These are phyloP conservation scores for Sinella curviseta DNA, from an alignment of 1,140 invertebrate species.

Conservation along the genomic window DNA sequence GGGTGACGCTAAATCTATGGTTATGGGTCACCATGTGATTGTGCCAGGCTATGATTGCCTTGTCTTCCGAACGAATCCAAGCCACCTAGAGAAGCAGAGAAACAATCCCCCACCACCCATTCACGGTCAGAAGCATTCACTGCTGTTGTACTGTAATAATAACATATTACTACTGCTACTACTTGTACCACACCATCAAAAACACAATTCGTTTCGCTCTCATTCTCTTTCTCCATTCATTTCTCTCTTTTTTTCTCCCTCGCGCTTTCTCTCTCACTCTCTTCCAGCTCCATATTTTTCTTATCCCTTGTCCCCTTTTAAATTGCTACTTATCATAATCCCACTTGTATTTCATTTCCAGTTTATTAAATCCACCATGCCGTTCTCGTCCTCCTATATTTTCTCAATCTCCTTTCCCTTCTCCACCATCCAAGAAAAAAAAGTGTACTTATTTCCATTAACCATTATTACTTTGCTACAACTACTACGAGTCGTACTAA, in stretches of 20 bases:
- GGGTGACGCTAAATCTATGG: slow-evolving; percentile 73
- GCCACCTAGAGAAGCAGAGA: slow-evolving; percentile 68
- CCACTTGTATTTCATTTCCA: neutral
- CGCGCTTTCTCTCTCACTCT: neutral
- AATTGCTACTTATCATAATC: slow-evolving; percentile 1
- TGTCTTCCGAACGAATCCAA: slow-evolving; percentile 87
- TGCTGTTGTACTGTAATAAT: slow-evolving; percentile 29
- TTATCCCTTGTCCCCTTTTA: slow-evolving; percentile 1
- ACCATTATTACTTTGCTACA: neutral
- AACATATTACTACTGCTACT: neutral
- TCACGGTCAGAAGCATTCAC: slow-evolving; percentile 31
- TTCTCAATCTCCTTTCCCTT: neutral
- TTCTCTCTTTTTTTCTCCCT: too few species aligned
- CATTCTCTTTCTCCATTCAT: neutral
- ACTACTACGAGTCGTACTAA: neutral
- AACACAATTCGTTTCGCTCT: neutral
- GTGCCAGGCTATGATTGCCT: slow-evolving; percentile 84
- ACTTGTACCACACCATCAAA: neutral
- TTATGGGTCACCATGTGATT: slow-evolving; percentile 77
- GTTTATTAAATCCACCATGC: slow-evolving; percentile 1
- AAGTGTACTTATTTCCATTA: neutral
- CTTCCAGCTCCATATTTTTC: neutral
- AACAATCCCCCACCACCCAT: slow-evolving; percentile 6
- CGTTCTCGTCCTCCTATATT: neutral
- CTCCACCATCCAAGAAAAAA: neutral